Evolutionary conservation across 1,140 invertebrate species (phyloP), one percentile per base, ranked within the genome.

Genomic region (Sinonovacula constricta): DNA sequence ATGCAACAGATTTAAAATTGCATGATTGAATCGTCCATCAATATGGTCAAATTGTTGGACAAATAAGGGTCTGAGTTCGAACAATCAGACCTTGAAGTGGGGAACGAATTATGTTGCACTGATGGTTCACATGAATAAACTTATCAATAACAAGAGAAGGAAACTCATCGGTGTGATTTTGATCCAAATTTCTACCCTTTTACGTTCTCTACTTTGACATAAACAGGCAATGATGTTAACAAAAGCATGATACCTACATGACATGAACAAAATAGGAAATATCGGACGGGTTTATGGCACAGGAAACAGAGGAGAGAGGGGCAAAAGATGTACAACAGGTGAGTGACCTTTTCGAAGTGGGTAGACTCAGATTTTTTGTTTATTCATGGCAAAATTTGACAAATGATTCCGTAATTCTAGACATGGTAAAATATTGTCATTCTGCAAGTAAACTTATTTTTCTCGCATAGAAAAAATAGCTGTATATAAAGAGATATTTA

Each of bases 381-480:
- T 5, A 76, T 30, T 45, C 59, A 49, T 81, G 71, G 71, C 14
- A 53, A 63, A 69, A 76, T n/a, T 56, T 81, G n/a, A 76, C 71
- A 26, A 62, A 45, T 56, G 72, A 76, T 33, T 14, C n/a, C n/a
- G 57, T 28, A 36, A 68, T 80, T 66, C 54, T 80, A 30, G 31
- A 66, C 24, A 60, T 53, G 28, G 53, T 80, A 30, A n/a, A 57
- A n/a, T 22, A 63, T 63, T 62, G 57, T 39, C 49, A 70, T 22
- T 49, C 63, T 51, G 59, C 63, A 34, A 54, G 30, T 33, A 14
- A 36, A 5, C 12, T 31, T 59, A 18, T 5, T 10, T 31, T 31
- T 33, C 51, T 12, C 31, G n/a, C 68, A 51, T 53, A 53, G 62
- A 76, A 59, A 39, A 60, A 59, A 15, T 3, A n/a, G 36, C 51